A percentile compares a stretch with the other conserved stretches of the same genome.
Conservation (phyloP, 2,113 vertebrate species). For the Gobio gobio region DNA sequence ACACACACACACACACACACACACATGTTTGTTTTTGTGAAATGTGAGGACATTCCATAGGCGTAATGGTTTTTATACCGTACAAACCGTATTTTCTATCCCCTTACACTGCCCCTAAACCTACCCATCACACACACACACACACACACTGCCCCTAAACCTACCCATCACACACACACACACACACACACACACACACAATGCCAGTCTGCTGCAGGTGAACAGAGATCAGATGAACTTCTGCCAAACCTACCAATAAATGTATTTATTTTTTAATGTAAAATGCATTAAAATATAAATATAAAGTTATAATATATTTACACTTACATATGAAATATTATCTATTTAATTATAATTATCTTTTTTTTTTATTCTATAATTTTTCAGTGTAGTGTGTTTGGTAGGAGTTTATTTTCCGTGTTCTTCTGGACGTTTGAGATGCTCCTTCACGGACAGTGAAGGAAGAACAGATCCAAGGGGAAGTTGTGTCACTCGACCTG, state of each 20-base stretch:
- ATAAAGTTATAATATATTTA: no score
- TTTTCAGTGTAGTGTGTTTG: neutral
- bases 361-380: no score
- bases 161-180: slow-evolving; percentile 9
- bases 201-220: neutral
- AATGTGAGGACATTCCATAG: no score
- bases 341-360: no score
- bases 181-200: neutral
- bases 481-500: neutral
- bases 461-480: neutral
- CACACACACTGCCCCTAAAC: no score
- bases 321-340: no score
- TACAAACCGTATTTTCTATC: no score
- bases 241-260: neutral
- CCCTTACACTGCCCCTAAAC: no score
- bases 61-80: no score
- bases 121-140: neutral
- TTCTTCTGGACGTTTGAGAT: neutral
- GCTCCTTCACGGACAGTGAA: neutral
- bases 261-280: no score
- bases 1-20: no score
- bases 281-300: neutral
- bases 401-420: neutral
- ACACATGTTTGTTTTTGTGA: no score
- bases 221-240: neutral